Conservation (phyloP, 2,113 vertebrate genomes). For the Brienomyrus longianalis region DNA sequence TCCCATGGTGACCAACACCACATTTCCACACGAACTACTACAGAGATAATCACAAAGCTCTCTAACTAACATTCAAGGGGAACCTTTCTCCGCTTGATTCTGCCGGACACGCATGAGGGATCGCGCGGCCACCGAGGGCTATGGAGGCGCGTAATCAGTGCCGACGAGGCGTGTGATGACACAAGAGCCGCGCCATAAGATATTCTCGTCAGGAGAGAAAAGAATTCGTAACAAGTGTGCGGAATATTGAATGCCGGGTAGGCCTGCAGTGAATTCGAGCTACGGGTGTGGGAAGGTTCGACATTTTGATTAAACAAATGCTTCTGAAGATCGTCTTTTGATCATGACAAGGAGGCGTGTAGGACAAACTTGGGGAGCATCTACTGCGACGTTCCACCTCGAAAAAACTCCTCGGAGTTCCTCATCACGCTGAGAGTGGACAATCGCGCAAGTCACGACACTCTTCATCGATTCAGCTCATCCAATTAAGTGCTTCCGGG, state of each 20-base stretch:
- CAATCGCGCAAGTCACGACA: background rate
- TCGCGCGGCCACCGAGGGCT: constrained; percentile 15
- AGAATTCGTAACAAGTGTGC: background rate
- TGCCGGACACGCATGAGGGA: constrained; percentile 28
- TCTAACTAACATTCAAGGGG: no score
- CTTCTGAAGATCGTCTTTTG: background rate
- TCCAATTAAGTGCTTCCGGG: background rate
- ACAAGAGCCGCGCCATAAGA: constrained; percentile 26
- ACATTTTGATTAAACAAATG: background rate
- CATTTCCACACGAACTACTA: no score
- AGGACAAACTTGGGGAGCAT: background rate
- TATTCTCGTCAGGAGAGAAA: constrained; percentile 20
- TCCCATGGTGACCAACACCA: no score
- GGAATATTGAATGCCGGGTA: background rate
- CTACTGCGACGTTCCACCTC: background rate
- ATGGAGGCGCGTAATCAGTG: constrained; percentile 21
- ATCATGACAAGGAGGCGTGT: background rate
- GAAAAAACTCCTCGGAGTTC: background rate
- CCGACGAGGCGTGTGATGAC: constrained; percentile 33
- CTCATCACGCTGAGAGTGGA: background rate
- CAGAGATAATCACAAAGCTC: no score
- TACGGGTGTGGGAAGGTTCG: background rate
- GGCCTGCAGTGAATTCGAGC: background rate
- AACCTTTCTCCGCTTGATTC: constrained; percentile 20
- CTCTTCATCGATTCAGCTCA: background rate